Conservation (phyloP, 2,888 invertebrate species). For the Acanthacorydalis orientalis region DNA sequence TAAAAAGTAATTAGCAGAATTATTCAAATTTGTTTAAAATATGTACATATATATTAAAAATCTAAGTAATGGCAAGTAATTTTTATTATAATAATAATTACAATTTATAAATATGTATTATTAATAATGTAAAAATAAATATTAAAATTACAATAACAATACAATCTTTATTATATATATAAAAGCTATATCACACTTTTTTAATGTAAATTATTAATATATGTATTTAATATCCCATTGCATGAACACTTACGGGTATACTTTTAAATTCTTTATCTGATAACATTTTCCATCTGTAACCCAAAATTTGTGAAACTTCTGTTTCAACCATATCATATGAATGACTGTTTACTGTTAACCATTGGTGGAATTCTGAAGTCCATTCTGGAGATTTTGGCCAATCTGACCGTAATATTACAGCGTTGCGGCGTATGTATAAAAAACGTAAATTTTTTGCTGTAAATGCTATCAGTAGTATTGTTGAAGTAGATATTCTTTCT, state of each 20-base stretch:
- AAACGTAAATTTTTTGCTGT: conserved; percentile 42
- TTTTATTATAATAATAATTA: too few species aligned
- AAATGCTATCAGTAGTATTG: conserved; percentile 50
- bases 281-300: conserved; percentile 48
- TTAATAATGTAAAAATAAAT: too few species aligned
- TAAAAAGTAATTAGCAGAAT: too few species aligned
- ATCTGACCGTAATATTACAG: conserved; percentile 48
- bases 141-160: too few species aligned
- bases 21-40: too few species aligned
- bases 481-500: conserved; percentile 62
- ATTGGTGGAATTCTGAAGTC: conserved; percentile 45
- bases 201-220: too few species aligned
- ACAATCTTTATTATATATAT: too few species aligned
- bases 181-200: too few species aligned
- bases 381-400: conserved; percentile 52
- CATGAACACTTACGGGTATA: conserved; percentile 15
- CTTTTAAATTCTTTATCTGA: conserved; percentile 44
- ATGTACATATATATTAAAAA: too few species aligned
- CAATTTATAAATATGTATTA: too few species aligned
- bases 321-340: conserved; percentile 46
- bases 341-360: conserved; percentile 42
- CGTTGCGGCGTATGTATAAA: conserved; percentile 52
- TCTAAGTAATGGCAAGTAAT: too few species aligned
- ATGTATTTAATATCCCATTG: conserved; percentile 3
- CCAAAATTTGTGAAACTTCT: conserved; percentile 52